phyloP scores from a whole-genome alignment of 2,113 vertebrate species.

The Cromileptes altivelis region DNA sequence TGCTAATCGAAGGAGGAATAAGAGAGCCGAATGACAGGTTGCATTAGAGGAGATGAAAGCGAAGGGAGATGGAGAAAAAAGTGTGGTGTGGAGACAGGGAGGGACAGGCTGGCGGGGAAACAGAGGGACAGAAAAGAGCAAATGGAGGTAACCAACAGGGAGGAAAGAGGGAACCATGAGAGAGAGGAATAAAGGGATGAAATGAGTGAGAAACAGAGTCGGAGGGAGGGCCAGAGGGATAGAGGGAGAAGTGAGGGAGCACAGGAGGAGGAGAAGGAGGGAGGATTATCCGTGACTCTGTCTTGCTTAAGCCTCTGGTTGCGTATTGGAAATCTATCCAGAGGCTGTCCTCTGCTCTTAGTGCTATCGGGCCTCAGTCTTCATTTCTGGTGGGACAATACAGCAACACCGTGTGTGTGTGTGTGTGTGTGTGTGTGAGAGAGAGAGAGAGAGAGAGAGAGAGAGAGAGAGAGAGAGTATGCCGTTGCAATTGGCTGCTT shows the following conservation, averaged over 20 bases:
- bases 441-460: too few relatives aligned
- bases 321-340: slow-evolving; percentile 81
- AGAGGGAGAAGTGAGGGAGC: slow-evolving; percentile 29
- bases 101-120: neutral
- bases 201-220: slow-evolving; percentile 18
- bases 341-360: slow-evolving; percentile 70
- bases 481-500: slow-evolving; percentile 37
- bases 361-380: slow-evolving; percentile 68
- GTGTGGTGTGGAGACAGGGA: neutral
- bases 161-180: slow-evolving; percentile 13
- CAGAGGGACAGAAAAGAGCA: slow-evolving; percentile 24
- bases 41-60: slow-evolving; percentile 21
- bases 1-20: neutral
- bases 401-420: slow-evolving; percentile 41
- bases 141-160: slow-evolving; percentile 15
- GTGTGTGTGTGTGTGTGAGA: slow-evolving; percentile 18
- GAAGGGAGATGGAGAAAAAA: neutral
- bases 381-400: slow-evolving; percentile 69
- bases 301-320: slow-evolving; percentile 77
- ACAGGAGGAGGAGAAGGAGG: slow-evolving; percentile 40
- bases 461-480: slow-evolving; percentile 10
- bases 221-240: slow-evolving; percentile 5
- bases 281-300: slow-evolving; percentile 73
- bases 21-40: slow-evolving; percentile 17
- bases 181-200: slow-evolving; percentile 43